phyloP scores from a whole-genome alignment of 2,797 vertebrate genomes.

The Amazonetta brasiliensis region DNA sequence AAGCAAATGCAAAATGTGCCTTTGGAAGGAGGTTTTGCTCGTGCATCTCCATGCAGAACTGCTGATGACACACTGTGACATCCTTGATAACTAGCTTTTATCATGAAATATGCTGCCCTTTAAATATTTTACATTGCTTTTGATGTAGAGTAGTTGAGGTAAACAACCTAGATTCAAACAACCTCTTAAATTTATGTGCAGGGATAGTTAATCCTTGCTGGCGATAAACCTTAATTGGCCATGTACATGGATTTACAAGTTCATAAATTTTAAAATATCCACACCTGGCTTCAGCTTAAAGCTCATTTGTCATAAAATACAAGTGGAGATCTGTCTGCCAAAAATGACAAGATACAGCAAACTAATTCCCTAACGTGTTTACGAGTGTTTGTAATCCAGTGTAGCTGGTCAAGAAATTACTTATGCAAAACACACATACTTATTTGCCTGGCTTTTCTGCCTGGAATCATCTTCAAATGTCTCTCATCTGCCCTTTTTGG shows the following conservation, averaged over 20 bases:
- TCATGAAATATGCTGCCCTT: conserved; percentile 42
- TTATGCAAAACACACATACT: not conserved
- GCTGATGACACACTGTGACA: not conserved
- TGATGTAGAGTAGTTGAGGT: conserved; percentile 26
- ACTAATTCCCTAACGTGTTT: not conserved
- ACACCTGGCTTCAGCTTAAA: conserved; percentile 57
- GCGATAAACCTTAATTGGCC: conserved; percentile 62
- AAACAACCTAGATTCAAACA: conserved; percentile 53
- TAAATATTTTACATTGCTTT: conserved; percentile 45
- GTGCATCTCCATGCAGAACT: not conserved
- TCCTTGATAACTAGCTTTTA: conserved; percentile 15
- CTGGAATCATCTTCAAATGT: not conserved
- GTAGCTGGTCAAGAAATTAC: conserved; percentile 15
- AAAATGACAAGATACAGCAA: not conserved
- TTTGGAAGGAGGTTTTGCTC: not conserved
- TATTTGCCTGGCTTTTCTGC: not conserved
- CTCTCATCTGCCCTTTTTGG: conserved; percentile 26
- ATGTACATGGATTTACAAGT: conserved; percentile 51
- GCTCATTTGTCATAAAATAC: conserved; percentile 50
- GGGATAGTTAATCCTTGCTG: conserved; percentile 28
- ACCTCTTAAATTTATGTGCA: conserved; percentile 17
- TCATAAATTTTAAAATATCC: conserved; percentile 68
- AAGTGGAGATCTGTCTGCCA: conserved; percentile 45
- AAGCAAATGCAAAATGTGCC: not conserved
- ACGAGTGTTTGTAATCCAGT: conserved; percentile 49